Base-by-base conservation (phyloP, 2,113 vertebrate genomes). In the Acanthisitta chloris region DNA sequence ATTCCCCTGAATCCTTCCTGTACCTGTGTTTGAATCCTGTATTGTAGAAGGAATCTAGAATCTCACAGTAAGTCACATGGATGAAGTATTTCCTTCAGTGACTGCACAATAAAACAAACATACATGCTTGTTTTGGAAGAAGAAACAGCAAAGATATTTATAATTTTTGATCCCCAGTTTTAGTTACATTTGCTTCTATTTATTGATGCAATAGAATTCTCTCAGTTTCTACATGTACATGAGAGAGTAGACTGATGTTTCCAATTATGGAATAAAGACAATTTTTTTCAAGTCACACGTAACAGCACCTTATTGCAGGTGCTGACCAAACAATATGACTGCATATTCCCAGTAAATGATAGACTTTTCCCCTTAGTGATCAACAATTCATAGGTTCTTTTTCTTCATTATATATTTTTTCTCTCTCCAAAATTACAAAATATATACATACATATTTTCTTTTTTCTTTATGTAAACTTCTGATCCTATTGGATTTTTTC, bases 1-100 rank as follows among this genome's bases (percentile, higher is more conserved):
- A 65, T 91, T 94, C 45, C 40, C 86, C 87, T 40, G 46, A 93
- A 86, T 94, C 85, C 90, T 96, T 95, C 55, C 58, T 91, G 33
- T 85, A 90, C 45, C 57, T 7, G 2, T 69, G 6, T 83, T 93
- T 81, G 81, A 85, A 64, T 93, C 74, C 25, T 36, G 2, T 83
- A 5, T 85, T 73, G 23, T n/a, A 46, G 64, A 69, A 91, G 74
- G 72, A 70, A 90, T 82, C 36, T 70, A 34, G 61, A 86, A 43
- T 84, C 12, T 85, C 43, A 43, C n/a, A 72, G 54, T 72, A 42
- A 80, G 45, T 72, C 42, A 69, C 87, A n/a, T 23, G 23, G 25
- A 29, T 48, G 52, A 61, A 82, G 20, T 61, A 34, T 65, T 90
- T 94, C 42, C 54, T 61, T 34, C 31, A 31, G 54, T 46, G 45